Evolutionary conservation across 2,113 vertebrate species (phyloP).

Genomic region (Albula goreensis): DNA sequence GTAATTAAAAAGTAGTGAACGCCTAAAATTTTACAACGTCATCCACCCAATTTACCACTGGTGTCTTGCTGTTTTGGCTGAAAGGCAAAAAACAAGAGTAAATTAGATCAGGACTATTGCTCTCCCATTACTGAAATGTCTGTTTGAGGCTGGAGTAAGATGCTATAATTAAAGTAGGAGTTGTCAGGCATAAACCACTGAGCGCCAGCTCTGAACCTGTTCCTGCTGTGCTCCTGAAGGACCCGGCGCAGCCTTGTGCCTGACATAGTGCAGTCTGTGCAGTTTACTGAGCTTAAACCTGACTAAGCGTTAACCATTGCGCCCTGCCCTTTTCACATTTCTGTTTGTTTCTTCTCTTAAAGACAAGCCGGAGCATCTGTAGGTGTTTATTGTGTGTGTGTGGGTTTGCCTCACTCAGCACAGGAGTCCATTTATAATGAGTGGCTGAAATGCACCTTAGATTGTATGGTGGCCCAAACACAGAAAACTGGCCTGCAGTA

Average conservation of each 20-base stretch:
- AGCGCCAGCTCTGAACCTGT: neutral
- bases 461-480: neutral
- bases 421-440: neutral
- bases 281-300: neutral
- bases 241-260: neutral
- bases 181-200: slow-evolving; percentile 5
- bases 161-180: slow-evolving; percentile 10
- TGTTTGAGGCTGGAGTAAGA: neutral
- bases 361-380: too few relatives aligned
- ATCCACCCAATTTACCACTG: neutral
- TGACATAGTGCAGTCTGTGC: neutral
- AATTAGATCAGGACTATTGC: neutral
- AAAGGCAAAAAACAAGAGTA: slow-evolving; percentile 29
- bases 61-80: neutral
- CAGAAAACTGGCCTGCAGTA: neutral
- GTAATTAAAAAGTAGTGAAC: slow-evolving; percentile 1
- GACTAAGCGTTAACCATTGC: neutral
- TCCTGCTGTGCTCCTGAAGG: neutral
- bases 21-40: neutral
- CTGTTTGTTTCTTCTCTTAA: too few relatives aligned
- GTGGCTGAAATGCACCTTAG: neutral
- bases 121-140: slow-evolving; percentile 6
- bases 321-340: neutral
- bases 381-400: neutral
- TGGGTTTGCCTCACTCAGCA: neutral